A percentile compares a stretch with the other conserved stretches of the same genome.
These are phyloP conservation scores for Brachypodius melanocephalos DNA, from an alignment of 2,113 vertebrate genomes.

Conservation along the genomic window DNA sequence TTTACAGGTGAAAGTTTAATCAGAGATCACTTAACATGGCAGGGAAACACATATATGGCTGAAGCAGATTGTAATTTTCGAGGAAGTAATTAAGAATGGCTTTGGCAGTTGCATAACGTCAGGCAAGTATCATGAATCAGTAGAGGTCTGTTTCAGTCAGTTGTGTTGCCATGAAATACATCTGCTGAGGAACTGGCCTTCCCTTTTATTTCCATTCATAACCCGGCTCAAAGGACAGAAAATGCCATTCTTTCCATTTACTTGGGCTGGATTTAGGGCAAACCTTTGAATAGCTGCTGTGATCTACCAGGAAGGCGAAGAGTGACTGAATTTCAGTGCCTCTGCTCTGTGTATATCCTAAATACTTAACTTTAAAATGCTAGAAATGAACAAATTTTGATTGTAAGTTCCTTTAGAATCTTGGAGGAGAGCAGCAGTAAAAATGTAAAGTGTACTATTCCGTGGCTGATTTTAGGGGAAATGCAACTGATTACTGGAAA, in stretches of 20 bases:
- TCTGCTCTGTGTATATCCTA: background rate
- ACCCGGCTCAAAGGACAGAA: background rate
- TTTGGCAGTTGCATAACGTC: background rate
- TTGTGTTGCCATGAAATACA: background rate
- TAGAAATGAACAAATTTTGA: background rate
- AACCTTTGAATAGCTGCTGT: background rate
- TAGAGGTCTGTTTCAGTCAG: background rate
- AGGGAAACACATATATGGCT: background rate
- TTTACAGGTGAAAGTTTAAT: background rate
- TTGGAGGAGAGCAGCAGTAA: background rate
- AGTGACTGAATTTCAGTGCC: background rate
- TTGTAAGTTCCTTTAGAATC: background rate
- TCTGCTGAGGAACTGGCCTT: background rate
- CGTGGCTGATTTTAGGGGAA: background rate
- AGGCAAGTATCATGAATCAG: background rate
- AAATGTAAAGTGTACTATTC: background rate
- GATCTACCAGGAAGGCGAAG: background rate
- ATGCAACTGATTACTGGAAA: background rate
- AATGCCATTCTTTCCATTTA: background rate
- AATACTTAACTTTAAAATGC: background rate
- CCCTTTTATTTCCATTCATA: background rate
- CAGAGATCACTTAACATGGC: background rate
- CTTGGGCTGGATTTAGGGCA: background rate
- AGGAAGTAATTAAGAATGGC: background rate
- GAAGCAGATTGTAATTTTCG: background rate